These are phyloP conservation scores for Poeciliopsis retropinna DNA, from an alignment of 2,113 vertebrate genomes.

Conservation along the genomic window DNA sequence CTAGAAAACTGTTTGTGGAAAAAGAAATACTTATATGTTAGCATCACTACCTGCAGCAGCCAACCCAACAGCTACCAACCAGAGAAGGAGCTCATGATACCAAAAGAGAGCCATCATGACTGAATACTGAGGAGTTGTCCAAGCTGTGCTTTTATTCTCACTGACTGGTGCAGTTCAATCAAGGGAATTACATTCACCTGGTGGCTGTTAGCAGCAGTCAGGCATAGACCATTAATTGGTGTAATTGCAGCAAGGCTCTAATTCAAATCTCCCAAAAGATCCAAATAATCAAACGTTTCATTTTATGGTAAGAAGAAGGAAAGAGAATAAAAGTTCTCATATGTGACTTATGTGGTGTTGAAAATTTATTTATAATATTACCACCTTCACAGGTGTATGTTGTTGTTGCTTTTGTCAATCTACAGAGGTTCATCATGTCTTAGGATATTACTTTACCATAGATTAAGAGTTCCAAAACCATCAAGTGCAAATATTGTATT, in stretches of 20 bases:
- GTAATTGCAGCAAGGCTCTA: neutral
- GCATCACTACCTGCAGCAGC: slow-evolving; percentile 63
- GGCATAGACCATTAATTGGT: slow-evolving; percentile 27
- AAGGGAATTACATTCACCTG: slow-evolving; percentile 59
- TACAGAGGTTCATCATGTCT: neutral
- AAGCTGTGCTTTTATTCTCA: slow-evolving; percentile 26
- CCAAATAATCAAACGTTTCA: neutral
- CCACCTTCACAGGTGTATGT: neutral
- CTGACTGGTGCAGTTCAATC: slow-evolving; percentile 9
- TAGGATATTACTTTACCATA: neutral
- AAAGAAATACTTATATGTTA: neutral
- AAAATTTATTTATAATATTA: neutral
- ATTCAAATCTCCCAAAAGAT: neutral
- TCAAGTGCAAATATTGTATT: neutral
- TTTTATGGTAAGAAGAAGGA: neutral
- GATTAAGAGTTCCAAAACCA: neutral
- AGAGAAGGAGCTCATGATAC: slow-evolving; percentile 10
- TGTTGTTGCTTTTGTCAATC: neutral
- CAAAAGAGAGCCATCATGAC: slow-evolving; percentile 61
- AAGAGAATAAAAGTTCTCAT: neutral
- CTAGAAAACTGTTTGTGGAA: no score
- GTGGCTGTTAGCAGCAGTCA: neutral
- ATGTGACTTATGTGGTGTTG: neutral
- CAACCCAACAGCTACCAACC: slow-evolving; percentile 4
- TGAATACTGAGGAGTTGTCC: accelerated